These are phyloP conservation scores for Ophion obscuratus DNA, from an alignment of 2,888 invertebrate genomes.

Conservation along the genomic window DNA sequence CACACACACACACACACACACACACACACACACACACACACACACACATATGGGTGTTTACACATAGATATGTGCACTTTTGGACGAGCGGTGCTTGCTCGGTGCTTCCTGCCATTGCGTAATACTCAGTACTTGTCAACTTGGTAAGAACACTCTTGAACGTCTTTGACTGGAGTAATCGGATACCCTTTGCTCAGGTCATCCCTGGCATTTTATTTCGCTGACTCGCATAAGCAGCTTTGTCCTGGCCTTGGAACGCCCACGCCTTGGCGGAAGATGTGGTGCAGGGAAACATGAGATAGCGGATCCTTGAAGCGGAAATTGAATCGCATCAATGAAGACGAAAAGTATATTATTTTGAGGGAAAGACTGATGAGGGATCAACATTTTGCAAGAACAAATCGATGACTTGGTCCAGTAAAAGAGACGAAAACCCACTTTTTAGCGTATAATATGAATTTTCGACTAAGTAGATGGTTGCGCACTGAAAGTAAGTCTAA, in stretches of 20 bases:
- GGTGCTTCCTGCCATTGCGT: neutral
- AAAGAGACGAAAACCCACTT: no score
- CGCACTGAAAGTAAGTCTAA: no score
- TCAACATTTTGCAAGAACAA: neutral
- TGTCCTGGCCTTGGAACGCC: neutral
- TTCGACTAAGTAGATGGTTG: no score
- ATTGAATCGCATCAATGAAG: neutral
- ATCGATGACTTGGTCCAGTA: neutral
- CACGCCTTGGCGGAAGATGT: neutral
- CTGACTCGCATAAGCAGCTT: slow-evolving; percentile 15
- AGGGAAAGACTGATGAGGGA: no score
- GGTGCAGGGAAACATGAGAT: neutral
- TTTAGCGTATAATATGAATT: no score
- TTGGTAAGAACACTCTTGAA: slow-evolving; percentile 1
- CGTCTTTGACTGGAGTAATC: slow-evolving; percentile 38
- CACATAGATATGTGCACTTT: neutral
- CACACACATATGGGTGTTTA: neutral
- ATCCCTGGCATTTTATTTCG: slow-evolving; percentile 11
- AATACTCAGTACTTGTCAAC: slow-evolving; percentile 13
- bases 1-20: neutral
- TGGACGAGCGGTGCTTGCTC: neutral
- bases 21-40: neutral
- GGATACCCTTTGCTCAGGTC: slow-evolving; percentile 16
- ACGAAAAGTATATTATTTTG: neutral
- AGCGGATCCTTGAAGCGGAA: neutral